Evolutionary conservation across 1,140 invertebrate genomes (phyloP), one percentile per base, ranked within the genome.

Genomic region (Ladona fulva): DNA sequence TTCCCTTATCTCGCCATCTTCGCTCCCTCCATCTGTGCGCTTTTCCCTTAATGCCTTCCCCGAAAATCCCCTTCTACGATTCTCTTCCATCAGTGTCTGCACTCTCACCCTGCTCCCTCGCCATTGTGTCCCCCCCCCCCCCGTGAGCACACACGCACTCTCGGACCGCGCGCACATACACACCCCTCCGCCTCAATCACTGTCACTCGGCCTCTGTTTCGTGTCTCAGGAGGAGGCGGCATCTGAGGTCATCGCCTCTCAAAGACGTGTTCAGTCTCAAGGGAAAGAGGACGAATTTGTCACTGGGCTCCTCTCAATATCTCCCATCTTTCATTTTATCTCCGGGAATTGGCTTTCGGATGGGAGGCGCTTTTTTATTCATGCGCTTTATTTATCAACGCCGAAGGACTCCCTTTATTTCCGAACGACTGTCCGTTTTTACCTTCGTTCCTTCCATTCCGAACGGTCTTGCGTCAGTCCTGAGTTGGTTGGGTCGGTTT

Each of bases 161-260:
- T 37, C 29, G n/a, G n/a, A n/a, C 29, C 8, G 1, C 29, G 1
- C 29, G 1, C 29, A 5, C 29, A 37, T 8, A 37, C 29, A 8
- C 29, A 37, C 29, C 29, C 52, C 52, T 66, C 52, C 52, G 52
- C 52, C 52, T 66, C 52, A 66, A 66, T 66, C 52, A 66, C 52
- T 66, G 52, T 66, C 52, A 66, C 52, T 66, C 14, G 1, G 3
- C 12, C 52, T 66, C 52, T 66, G 52, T 66, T 66, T 66, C 52
- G 52, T 66, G 52, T 66, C 52, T 19, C 52, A 12, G 52, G 52
- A 66, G 52, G 52, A 22, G 52, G 52, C 52, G 12, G 52, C 3
- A 66, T 66, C 52, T 66, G 52, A 66, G 52, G 52, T 66, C 52
- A 66, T 66, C 52, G 52, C 12, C 52, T 66, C 52, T 66, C 52